Evolutionary conservation across 2,797 vertebrate species (phyloP).

Genomic region (Neostethus bicornis): DNA sequence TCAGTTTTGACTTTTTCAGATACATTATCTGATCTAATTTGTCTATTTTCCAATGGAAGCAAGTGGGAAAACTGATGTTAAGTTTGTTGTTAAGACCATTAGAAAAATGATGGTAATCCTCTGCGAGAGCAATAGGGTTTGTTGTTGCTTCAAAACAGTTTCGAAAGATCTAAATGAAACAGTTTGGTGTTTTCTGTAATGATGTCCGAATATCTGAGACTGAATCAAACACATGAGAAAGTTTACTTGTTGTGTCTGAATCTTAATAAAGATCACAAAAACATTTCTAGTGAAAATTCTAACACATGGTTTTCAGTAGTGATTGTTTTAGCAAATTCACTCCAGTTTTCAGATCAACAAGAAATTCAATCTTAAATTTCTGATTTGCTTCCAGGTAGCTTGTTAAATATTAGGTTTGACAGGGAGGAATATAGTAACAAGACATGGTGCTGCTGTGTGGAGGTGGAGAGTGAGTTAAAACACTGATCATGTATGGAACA

Average conservation of each 20-base stretch:
- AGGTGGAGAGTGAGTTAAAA: neutral
- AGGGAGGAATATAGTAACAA: too few species aligned
- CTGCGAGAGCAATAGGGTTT: neutral
- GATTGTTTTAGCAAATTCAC: too few species aligned
- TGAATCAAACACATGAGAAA: neutral
- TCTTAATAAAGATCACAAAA: neutral
- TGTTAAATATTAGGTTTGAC: neutral
- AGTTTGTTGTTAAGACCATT: neutral
- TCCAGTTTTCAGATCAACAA: neutral
- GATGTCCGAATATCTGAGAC: neutral
- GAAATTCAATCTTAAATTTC: neutral
- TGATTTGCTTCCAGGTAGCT: neutral
- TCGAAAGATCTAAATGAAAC: neutral
- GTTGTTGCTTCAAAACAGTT: conserved; percentile 1
- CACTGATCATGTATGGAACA: neutral
- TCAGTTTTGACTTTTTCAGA: conserved; percentile 1
- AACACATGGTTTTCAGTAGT: neutral
- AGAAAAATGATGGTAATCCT: neutral
- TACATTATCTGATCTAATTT: neutral
- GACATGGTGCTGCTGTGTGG: too few species aligned
- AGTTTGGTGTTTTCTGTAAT: neutral
- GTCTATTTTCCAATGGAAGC: neutral
- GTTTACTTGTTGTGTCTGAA: neutral
- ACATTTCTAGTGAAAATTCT: neutral
- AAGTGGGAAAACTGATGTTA: neutral